Base-by-base conservation (phyloP, 1,140 invertebrate species). In the Drosophila ogumai region DNA sequence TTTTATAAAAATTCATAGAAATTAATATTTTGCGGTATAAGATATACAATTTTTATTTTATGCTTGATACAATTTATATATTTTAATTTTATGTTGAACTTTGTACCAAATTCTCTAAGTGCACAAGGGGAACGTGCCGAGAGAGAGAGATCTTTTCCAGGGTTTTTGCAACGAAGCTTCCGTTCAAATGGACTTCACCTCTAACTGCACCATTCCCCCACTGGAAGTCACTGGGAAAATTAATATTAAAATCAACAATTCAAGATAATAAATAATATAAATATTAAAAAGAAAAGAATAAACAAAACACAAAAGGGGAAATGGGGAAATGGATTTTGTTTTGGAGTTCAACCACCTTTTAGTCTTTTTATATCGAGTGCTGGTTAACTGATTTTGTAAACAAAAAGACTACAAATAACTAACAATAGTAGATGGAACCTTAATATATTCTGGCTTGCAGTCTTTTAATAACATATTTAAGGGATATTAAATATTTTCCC, bases 71-170 rank as follows among this genome's bases (percentile, higher is more conserved):
- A 6, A 28, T 28, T 28, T 28, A 28, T 6, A 38, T 38, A 38
- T 13, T 13, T 13, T 3, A 44, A 12, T 32, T 32, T 6, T 38
- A 38, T 15, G 0, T 7, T 8, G 3, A 1, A 25, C 1, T 28
- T n/a, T 34, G 15, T 3, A 28, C 6, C 17, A 17, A 56, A 28
- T 43, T 57, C 22, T 43, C 13, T 8, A 17, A 3, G 52, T 55
- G 36, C 22, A 3, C 13, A 9, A 54, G 34, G 44, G 28, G 61
- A 67, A 67, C 65, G 65, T 67, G 65, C 61, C 61, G 44, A 25
- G 25, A 19, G 61, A 59, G 36, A 25, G 65, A 67, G 63, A 67
- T 67, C 44, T 67, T 67, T 31, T n/a, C 34, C 34, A 55, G 52
- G 43, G 55, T 17, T 40, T 40, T 32, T 22, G 25, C 12, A 10